phyloP scores from a whole-genome alignment of 1,140 invertebrate species.

The Trachymyrmex cornetzi region DNA sequence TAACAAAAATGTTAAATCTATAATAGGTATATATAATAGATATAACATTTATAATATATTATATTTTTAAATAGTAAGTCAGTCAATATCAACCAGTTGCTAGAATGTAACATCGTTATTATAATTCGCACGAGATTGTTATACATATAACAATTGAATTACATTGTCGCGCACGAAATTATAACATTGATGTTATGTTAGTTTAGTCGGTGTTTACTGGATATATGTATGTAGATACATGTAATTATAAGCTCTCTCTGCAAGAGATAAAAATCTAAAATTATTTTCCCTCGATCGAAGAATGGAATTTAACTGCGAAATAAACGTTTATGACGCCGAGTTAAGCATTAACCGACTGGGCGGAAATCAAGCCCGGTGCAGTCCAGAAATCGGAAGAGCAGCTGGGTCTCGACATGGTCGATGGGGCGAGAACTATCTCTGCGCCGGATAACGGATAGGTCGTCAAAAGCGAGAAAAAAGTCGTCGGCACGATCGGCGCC shows the following conservation, averaged over 20 bases:
- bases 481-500: constrained; percentile 42
- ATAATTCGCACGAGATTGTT: too few species aligned
- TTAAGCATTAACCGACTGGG: constrained; percentile 23
- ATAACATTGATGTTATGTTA: too few species aligned
- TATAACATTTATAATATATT: too few species aligned
- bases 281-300: not conserved
- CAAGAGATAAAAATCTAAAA: not conserved
- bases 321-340: not conserved
- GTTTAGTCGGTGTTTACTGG: not conserved
- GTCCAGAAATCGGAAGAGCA: constrained; percentile 44
- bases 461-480: constrained; percentile 57
- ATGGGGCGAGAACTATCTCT: constrained; percentile 46
- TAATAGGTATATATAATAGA: too few species aligned
- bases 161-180: too few species aligned
- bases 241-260: not conserved
- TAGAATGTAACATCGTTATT: too few species aligned
- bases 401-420: constrained; percentile 24
- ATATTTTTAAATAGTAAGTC: too few species aligned
- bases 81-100: too few species aligned
- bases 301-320: not conserved
- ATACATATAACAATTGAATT: too few species aligned
- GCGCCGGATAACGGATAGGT: constrained; percentile 33
- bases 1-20: too few species aligned
- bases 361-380: constrained; percentile 33
- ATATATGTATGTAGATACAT: not conserved